Conservation (phyloP, 2,888 invertebrate genomes). For the Julus scandinavius region DNA sequence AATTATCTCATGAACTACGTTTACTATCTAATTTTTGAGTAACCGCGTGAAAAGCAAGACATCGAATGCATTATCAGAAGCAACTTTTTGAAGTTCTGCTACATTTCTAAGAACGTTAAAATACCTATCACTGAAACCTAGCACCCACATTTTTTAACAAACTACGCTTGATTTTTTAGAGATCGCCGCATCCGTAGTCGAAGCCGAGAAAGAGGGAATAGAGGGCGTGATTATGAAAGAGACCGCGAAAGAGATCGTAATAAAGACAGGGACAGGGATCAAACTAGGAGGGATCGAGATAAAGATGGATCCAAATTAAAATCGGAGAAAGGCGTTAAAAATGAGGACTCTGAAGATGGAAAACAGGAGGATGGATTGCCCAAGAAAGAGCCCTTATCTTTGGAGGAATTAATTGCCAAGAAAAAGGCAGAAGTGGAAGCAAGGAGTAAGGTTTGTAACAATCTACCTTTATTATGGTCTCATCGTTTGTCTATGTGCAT, state of each 20-base stretch:
- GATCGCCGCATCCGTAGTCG: conserved; percentile 54
- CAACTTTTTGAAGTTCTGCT: too few species aligned
- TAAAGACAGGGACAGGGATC: conserved; percentile 49
- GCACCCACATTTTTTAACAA: too few species aligned
- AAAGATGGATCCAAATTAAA: conserved; percentile 50
- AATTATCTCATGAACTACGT: too few species aligned
- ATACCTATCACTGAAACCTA: too few species aligned
- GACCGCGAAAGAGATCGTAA: conserved; percentile 48
- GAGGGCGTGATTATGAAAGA: conserved; percentile 39
- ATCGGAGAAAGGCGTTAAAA: conserved; percentile 50
- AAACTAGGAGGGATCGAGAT: background rate
- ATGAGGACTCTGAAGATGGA: conserved; percentile 64
- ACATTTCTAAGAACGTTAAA: too few species aligned
- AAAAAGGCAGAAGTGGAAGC: conserved; percentile 97
- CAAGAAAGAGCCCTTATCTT: conserved; percentile 83
- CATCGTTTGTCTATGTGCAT: background rate
- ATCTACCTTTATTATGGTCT: background rate
- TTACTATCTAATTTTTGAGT: too few species aligned
- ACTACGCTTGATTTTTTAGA: background rate
- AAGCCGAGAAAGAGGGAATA: conserved; percentile 37
- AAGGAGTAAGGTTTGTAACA: conserved; percentile 77
- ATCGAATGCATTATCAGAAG: too few species aligned
- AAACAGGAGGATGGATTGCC: conserved; percentile 59
- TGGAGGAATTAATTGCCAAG: conserved; percentile 94
- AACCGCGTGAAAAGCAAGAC: too few species aligned